These are phyloP conservation scores for Choristoneura fumiferana DNA, from an alignment of 1,140 invertebrate species.

Conservation along the genomic window DNA sequence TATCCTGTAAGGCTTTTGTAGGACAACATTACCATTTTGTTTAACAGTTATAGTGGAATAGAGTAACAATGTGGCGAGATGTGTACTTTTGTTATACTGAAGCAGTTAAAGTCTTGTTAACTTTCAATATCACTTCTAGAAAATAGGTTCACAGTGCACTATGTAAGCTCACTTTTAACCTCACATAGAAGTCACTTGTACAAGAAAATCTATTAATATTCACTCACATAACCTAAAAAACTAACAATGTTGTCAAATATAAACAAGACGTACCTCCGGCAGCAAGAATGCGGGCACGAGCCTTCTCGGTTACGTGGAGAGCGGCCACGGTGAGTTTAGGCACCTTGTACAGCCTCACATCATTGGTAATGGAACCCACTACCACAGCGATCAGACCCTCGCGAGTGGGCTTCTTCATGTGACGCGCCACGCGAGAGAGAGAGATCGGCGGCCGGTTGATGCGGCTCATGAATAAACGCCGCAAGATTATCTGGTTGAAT, in stretches of 20 bases:
- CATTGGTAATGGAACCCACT: constrained; percentile 97
- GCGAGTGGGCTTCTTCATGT: constrained; percentile 92
- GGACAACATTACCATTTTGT: too few species aligned
- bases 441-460: constrained; percentile 97
- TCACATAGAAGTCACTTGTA: background rate
- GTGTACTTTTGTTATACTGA: too few species aligned
- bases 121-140: too few species aligned
- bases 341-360: constrained; percentile 93
- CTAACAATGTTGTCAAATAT: background rate
- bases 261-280: constrained; percentile 86
- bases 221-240: constrained; percentile 6
- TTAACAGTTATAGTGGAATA: too few species aligned
- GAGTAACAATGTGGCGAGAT: too few species aligned
- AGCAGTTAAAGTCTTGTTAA: too few species aligned
- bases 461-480: constrained; percentile 97
- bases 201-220: background rate
- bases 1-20: too few species aligned
- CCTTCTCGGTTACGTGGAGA: constrained; percentile 94
- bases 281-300: constrained; percentile 96
- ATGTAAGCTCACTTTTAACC: too few species aligned
- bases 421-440: constrained; percentile 89
- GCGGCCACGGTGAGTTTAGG: constrained; percentile 97
- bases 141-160: background rate
- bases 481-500: constrained; percentile 97
- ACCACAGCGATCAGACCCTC: constrained; percentile 94